Evolutionary conservation across 2,888 invertebrate genomes (phyloP).

Genomic region (Agrypnus murinus): DNA sequence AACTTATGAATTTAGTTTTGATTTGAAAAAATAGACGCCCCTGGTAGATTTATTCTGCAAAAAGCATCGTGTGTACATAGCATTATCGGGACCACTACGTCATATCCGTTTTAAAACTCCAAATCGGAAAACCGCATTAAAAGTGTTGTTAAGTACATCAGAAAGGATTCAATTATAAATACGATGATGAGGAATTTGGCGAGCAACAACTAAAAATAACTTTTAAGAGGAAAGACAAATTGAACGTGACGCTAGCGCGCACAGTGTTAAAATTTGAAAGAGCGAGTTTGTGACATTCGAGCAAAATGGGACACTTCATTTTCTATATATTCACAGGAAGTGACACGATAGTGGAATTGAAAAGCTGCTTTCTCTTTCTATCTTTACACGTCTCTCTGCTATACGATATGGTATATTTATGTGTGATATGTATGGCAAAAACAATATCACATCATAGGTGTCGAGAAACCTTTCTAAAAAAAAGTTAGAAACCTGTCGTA

Average conservation of each 20-base stretch:
- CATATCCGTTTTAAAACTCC: too few species aligned
- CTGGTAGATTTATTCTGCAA: too few species aligned
- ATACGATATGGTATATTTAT: background rate
- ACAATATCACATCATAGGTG: conserved; percentile 26
- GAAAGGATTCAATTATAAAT: background rate
- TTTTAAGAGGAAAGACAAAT: conserved; percentile 1
- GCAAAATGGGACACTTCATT: conserved; percentile 20
- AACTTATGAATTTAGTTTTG: too few species aligned
- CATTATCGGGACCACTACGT: too few species aligned
- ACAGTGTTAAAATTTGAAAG: conserved; percentile 15
- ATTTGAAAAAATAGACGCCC: too few species aligned
- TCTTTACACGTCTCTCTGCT: background rate
- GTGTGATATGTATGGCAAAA: background rate
- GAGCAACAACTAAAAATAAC: background rate
- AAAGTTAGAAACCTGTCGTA: conserved; percentile 9
- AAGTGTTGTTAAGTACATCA: background rate
- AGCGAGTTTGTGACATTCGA: conserved; percentile 13
- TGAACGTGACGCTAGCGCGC: conserved; percentile 2
- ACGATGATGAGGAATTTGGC: too few species aligned
- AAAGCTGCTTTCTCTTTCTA: background rate
- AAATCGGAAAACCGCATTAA: too few species aligned
- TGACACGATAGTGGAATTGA: conserved; percentile 27
- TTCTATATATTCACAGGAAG: conserved; percentile 22
- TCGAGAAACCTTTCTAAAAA: conserved; percentile 13
- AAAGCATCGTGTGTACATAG: too few species aligned